Evolutionary conservation across 2,797 vertebrate species (phyloP).

Genomic region (Agapornis canus): DNA sequence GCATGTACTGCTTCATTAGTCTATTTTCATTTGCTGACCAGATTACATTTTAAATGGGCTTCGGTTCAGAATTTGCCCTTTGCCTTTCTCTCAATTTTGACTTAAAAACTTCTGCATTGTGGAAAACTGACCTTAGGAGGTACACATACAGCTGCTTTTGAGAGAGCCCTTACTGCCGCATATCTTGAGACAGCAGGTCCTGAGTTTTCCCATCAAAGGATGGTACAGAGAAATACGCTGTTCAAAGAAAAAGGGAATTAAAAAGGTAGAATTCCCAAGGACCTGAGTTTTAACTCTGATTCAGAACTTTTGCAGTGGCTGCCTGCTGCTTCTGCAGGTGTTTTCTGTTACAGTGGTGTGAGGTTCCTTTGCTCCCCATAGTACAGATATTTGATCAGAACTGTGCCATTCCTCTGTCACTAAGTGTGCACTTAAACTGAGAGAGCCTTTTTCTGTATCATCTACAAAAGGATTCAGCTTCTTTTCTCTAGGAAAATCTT

Average conservation of each 20-base stretch:
- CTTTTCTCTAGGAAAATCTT: neutral
- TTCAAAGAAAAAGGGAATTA: neutral
- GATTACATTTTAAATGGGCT: neutral
- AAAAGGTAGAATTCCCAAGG: neutral
- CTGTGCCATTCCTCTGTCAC: neutral
- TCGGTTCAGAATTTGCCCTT: neutral
- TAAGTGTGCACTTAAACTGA: neutral
- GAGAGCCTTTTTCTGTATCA: neutral
- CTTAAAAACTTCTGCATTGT: neutral
- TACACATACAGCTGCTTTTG: neutral
- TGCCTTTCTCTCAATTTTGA: neutral
- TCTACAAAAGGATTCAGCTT: neutral
- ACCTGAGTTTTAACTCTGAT: neutral
- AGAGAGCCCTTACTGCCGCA: neutral
- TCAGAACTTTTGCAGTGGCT: neutral
- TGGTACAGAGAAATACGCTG: neutral
- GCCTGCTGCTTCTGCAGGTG: fast-evolving
- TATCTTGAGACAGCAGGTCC: neutral
- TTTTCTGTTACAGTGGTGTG: neutral
- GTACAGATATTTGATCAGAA: neutral
- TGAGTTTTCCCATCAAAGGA: neutral
- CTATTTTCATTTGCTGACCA: neutral
- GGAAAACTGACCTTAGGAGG: neutral
- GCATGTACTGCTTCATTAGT: neutral
- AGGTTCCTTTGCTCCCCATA: neutral